Conservation (phyloP, 1,140 invertebrate genomes). For the Wiebesia pumilae region DNA sequence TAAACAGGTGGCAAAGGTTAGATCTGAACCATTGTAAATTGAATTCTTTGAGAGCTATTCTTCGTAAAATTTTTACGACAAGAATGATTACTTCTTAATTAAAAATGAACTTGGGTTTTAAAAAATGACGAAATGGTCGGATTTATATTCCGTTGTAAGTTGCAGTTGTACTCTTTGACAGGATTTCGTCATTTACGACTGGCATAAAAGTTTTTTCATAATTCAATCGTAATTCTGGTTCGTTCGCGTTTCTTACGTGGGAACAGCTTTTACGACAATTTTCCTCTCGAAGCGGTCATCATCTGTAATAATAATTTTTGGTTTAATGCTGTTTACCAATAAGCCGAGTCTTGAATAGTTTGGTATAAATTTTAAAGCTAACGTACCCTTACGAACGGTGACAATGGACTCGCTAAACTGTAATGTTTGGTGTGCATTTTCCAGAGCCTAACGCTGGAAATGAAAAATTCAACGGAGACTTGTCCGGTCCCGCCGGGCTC, state of each 20-base stretch:
- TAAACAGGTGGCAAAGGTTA: too few relatives aligned
- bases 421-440: neutral
- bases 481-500: conserved; percentile 3
- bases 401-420: neutral
- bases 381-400: neutral
- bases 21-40: too few relatives aligned
- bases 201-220: too few relatives aligned
- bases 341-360: neutral
- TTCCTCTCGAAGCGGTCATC: neutral
- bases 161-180: too few relatives aligned
- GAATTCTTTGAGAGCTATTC: too few relatives aligned
- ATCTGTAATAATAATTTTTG: conserved; percentile 4
- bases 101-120: neutral
- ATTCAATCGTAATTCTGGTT: neutral
- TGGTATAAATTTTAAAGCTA: neutral
- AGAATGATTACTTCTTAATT: too few relatives aligned
- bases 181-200: too few relatives aligned
- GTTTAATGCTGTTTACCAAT: neutral
- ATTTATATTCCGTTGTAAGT: too few relatives aligned
- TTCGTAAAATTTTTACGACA: too few relatives aligned
- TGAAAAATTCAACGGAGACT: neutral
- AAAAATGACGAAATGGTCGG: too few relatives aligned
- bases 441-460: conserved; percentile 13
- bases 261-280: neutral
- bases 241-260: neutral